phyloP scores from a whole-genome alignment of 1,140 invertebrate genomes.

The Lepidotrigona ventralis region DNA sequence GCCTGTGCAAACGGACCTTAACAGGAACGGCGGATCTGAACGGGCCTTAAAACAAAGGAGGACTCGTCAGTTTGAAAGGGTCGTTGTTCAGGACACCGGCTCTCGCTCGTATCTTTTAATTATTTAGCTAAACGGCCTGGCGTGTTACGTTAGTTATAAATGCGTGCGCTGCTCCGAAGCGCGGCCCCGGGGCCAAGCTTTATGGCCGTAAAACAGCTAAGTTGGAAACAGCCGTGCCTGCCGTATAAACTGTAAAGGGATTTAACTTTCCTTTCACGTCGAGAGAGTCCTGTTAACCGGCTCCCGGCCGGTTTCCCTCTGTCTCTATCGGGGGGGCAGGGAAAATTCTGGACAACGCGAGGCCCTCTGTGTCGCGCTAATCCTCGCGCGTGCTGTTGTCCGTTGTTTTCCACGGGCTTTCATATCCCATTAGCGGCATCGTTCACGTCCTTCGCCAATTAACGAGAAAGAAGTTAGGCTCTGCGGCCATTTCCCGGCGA shows the following conservation, averaged over 20 bases:
- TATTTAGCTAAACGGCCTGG: conserved; percentile 77
- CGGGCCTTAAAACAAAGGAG: conserved; percentile 3
- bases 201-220: conserved; percentile 76
- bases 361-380: conserved; percentile 61
- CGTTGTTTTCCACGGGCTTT: conserved; percentile 58
- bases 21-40: background rate
- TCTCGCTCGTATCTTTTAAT: conserved; percentile 78
- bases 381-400: conserved; percentile 51
- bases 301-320: conserved; percentile 59
- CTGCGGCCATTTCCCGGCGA: too few relatives aligned
- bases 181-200: conserved; percentile 69
- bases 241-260: conserved; percentile 78
- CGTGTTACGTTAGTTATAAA: conserved; percentile 77
- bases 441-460: conserved; percentile 6
- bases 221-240: conserved; percentile 74
- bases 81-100: conserved; percentile 46
- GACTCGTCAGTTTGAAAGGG: conserved; percentile 38
- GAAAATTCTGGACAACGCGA: conserved; percentile 64
- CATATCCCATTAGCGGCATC: conserved; percentile 61
- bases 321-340: conserved; percentile 50
- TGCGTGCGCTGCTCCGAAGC: conserved; percentile 68
- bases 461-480: background rate
- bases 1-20: too few relatives aligned
- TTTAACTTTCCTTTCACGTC: conserved; percentile 78
- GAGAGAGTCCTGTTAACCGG: conserved; percentile 73